phyloP scores from a whole-genome alignment of 2,113 vertebrate genomes.

The Pan paniscus region DNA sequence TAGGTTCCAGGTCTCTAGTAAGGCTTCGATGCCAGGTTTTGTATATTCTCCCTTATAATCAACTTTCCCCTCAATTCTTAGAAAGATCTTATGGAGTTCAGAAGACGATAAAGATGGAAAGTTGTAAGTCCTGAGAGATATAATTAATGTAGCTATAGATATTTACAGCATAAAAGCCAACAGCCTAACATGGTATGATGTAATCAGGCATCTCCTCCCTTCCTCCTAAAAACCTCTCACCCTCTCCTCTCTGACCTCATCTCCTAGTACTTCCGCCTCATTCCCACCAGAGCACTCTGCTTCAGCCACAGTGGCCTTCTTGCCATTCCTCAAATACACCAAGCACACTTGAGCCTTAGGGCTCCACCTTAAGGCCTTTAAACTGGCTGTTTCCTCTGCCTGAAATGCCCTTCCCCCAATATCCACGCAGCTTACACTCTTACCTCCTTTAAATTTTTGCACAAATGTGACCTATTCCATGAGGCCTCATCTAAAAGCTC shows the following conservation, averaged over 20 bases:
- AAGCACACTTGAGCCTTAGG: neutral
- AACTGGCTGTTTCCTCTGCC: neutral
- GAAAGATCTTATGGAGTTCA: neutral
- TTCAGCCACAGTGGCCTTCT: neutral
- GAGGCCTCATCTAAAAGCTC: neutral
- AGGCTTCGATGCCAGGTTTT: neutral
- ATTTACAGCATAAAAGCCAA: constrained; percentile 26
- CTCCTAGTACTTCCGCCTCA: neutral
- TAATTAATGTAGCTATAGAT: neutral
- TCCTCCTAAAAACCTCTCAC: neutral
- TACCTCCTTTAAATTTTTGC: constrained; percentile 2
- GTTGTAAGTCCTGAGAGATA: neutral
- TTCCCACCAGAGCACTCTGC: neutral
- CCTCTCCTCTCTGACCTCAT: neutral
- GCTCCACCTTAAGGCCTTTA: neutral
- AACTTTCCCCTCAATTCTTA: neutral
- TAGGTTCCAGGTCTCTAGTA: neutral
- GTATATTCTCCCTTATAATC: neutral
- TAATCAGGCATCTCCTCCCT: neutral
- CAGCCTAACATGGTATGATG: neutral
- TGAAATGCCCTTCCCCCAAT: neutral
- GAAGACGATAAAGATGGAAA: neutral
- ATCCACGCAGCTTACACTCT: neutral
- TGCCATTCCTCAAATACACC: neutral
- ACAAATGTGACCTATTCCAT: neutral